These are phyloP conservation scores for Hydrolagus affinis DNA, from an alignment of 2,113 vertebrate genomes.

Conservation along the genomic window DNA sequence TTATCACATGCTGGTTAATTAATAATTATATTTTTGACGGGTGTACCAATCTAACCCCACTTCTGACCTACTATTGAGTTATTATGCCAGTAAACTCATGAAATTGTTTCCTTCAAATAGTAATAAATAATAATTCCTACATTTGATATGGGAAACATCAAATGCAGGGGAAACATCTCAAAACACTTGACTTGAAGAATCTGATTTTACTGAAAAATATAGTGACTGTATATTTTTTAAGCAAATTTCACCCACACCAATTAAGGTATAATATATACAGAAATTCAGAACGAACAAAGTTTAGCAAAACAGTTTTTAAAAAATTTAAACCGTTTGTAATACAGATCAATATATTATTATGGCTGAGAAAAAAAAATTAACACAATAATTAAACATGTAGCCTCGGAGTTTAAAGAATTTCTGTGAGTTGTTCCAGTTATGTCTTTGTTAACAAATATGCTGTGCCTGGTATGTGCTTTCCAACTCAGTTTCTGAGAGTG, in stretches of 20 bases:
- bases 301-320: not conserved
- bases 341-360: not conserved
- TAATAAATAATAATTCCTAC: too few relatives aligned
- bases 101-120: too few relatives aligned
- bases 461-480: not conserved
- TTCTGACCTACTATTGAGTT: not conserved
- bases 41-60: not conserved
- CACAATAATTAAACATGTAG: not conserved
- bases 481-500: not conserved
- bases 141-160: too few relatives aligned
- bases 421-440: not conserved
- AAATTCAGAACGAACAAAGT: not conserved
- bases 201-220: too few relatives aligned
- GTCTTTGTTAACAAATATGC: not conserved
- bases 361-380: not conserved
- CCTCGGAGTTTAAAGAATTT: not conserved
- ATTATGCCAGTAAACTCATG: not conserved
- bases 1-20: too few relatives aligned
- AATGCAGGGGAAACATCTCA: too few relatives aligned
- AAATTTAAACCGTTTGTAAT: not conserved
- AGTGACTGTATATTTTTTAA: too few relatives aligned
- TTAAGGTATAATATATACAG: not conserved
- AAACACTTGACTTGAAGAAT: too few relatives aligned
- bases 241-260: too few relatives aligned
- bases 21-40: not conserved